Base-by-base conservation (phyloP, 2,113 vertebrate genomes). In the Chascanopsetta lugubris region DNA sequence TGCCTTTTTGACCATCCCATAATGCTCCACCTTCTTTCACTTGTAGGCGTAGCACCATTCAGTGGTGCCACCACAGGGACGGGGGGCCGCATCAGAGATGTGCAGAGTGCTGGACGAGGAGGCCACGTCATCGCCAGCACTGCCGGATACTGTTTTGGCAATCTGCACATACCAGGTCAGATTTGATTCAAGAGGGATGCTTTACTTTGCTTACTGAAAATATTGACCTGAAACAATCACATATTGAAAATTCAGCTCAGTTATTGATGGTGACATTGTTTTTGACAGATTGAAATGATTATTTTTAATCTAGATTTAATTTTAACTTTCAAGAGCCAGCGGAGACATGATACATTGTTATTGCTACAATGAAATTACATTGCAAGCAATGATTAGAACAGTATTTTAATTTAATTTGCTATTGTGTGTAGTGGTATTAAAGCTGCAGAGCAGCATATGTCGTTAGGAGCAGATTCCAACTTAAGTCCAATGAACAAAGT, bases 141-240 rank as follows among this genome's bases (percentile, higher is more conserved):
- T 0, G 95, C 95, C 0, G 96, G 96, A 12, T 97, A 97, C 87
- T 95, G 95, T 77, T 97, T 97, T 49, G 96, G 95, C 40, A 97
- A 95, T 80, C 87, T 97, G 12, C 92, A 92, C 38, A 92, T 96
- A 11, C 95, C 95, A 88, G 96, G 96, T 97, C 45, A 72, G 66
- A 22, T 5, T 58, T n/a, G 3, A 17, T 12, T 11, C 3, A 36
- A 36, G 29, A 8, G 29, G 29, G 38, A n/a, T 42, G 15, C 38
- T 42, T 42, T 7, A 8, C 6, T 40, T 42, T 18, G 6, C 12
- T 13, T 15, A 36, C 3, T 36, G 15, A 38, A 13, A 38, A 30
- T 30, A 5, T 38, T 38, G 7, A 38, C 12, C 15, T 5, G 34
- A 38, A 13, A 38, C n/a, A n/a, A n/a, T n/a, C n/a, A n/a, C n/a